Percentiles rank a stretch among this genome's conserved stretches.
Evolutionary conservation across 2,113 vertebrate species (phyloP).

Genomic region (Junco hyemalis): DNA sequence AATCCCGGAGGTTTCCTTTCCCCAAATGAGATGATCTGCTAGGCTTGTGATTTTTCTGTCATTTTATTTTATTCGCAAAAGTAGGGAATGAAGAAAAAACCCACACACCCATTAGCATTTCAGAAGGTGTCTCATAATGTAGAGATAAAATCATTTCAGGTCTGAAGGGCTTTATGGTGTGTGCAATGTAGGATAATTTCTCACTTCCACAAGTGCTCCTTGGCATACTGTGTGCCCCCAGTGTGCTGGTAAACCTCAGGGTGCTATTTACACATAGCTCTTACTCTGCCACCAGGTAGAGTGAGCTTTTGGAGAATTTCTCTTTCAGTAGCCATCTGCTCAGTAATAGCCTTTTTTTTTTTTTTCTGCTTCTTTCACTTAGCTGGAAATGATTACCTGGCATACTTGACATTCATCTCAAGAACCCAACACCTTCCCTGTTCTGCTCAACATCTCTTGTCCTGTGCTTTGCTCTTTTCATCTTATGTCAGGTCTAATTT

Average conservation of each 20-base stretch:
- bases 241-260: not conserved
- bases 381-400: slow-evolving; percentile 19
- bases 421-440: not conserved
- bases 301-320: not conserved
- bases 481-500: slow-evolving; percentile 1
- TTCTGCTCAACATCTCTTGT: slow-evolving; percentile 9
- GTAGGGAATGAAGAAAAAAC: not conserved
- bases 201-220: not conserved
- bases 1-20: not conserved
- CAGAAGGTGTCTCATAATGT: not conserved
- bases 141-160: not conserved
- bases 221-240: not conserved
- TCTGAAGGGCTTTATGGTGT: not conserved
- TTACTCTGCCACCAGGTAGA: not conserved
- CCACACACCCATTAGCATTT: not conserved
- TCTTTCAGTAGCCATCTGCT: not conserved
- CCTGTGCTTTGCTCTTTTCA: not conserved
- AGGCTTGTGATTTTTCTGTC: not conserved
- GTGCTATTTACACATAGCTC: not conserved
- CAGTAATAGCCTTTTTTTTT: not conserved
- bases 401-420: not conserved
- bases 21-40: not conserved
- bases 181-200: not conserved
- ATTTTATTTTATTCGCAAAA: not conserved
- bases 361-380: not conserved